Evolutionary conservation across 1,140 invertebrate species (phyloP), one percentile per base, ranked within the genome.

Genomic region (Pogonomyrmex californicus): DNA sequence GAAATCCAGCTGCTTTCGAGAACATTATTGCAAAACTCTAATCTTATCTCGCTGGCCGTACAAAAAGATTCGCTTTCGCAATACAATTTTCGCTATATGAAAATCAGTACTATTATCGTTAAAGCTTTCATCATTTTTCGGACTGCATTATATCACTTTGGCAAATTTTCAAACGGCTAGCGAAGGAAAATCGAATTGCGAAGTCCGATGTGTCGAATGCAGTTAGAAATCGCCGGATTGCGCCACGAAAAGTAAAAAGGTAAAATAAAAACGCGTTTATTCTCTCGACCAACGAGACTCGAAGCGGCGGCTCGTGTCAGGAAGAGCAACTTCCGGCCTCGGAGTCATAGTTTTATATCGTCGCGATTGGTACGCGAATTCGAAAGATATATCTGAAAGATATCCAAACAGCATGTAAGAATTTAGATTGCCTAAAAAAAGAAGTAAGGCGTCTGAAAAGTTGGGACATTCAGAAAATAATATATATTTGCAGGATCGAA

Each of bases 201-300:
- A 47, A 56, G 44, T 17, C 1, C 38, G 65, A 14, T 71, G 30
- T 73, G 6, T 58, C 47, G 79, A 82, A 58, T 44, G 30, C 66
- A 82, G 79, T 44, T 71, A 23, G 66, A 73, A 36, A 41, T 71
- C 65, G 47, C 75, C 33, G 87, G 70, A 71, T 88, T 76, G 30
- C 36, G 58, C 17, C 33, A 71, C 41, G 33, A 73, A 58, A 33
- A 82, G 38, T 58, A 49, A 70, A 58, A 71, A 44, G 17, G 41
- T 51, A 38, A 68, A 68, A 33, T 30, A 23, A 78, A 36, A 33
- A 51, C n/a, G 68, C 63, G 63, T 86, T 85, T 78, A 56, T 75
- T 66, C 41, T 68, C 41, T 91, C 87, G 79, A 89, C 58, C 56
- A 82, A 79, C 63, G 71, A 70, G 58, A 86, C 58, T 41, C 70